Evolutionary conservation across 2,113 vertebrate species (phyloP), one percentile per base, ranked within the genome.

Genomic region (Lates calcarifer): DNA sequence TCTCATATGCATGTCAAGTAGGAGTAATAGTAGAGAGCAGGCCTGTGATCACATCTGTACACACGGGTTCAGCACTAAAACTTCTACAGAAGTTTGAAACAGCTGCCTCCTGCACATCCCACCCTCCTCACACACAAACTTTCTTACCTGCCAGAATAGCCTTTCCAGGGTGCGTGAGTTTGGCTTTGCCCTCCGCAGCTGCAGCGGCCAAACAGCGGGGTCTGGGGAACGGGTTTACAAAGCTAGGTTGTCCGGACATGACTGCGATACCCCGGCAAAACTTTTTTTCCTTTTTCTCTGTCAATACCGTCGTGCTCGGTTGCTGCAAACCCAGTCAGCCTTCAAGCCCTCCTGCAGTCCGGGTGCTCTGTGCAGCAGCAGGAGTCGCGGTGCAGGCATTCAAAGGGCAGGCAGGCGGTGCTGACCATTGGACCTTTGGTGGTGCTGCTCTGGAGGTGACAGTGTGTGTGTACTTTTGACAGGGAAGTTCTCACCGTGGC

Each of bases 121-220:
- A n/a, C n/a, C n/a, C n/a, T n/a, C n/a, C n/a, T n/a, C n/a, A n/a
- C 31, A 4, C 6, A 1, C 10, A 41, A 69, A 75, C 33, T 68
- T 76, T 31, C 95, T 92, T 85, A 97, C 96, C 96, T 90, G 96
- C 96, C 85, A 97, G 87, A 80, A 97, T 97, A 1, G 96, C 96
- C 84, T 97, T 97, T 37, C 96, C 96, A 0, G 96, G 96, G 86
- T 97, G 96, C 2, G 96, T 97, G 26, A 96, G 87, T 64, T 96
- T 96, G 47, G 94, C 88, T 84, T 94, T 95, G 5, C 92, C 94
- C 2, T 92, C 92, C 11, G 96, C 92, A 70, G 96, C 95, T 0
- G 96, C 95, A 0, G 96, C 95, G 6, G 95, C 91, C 79, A 96
- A 20, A 79, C 88, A 90, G 72, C 76, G 94, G 0, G 94, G 94